These are phyloP conservation scores for Mus musculus DNA, from an alignment of 2,113 vertebrate genomes.

Conservation along the genomic window GRCm39 chr17:69407501-69408000, in stretches of 20 bases:
- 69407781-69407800: neutral
- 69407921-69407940: neutral
- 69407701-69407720: neutral
- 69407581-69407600: neutral
- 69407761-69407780: neutral
- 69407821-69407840: neutral
- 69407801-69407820: neutral
- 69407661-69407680: neutral
- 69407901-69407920: neutral
- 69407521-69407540: no score
- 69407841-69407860: neutral
- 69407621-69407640: neutral
- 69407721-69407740: neutral
- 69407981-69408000: constrained; percentile 7
- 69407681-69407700: neutral
- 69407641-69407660: neutral
- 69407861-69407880: neutral
- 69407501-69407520: no score
- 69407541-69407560: neutral
- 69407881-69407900: neutral
- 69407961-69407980: neutral
- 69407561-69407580: neutral
- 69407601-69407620: neutral
- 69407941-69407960: neutral
- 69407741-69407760: neutral